phyloP scores from a whole-genome alignment of 2,888 invertebrate species.

The Neoascia interrupta region DNA sequence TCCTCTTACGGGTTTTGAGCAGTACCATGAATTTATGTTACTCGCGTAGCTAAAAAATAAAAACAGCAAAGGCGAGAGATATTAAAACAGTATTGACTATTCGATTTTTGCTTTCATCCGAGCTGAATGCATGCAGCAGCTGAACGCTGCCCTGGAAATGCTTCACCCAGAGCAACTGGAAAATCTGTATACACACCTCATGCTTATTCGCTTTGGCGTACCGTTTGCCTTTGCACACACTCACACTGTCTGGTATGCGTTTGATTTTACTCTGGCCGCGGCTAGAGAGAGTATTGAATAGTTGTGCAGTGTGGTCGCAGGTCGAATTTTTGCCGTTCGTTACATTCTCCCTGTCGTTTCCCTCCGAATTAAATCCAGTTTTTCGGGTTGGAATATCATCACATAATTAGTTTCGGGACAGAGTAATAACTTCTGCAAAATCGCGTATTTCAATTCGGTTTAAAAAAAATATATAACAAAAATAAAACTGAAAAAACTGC shows the following conservation, averaged over 20 bases:
- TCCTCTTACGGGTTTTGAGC: no score
- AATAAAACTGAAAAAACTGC: neutral
- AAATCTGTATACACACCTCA: neutral
- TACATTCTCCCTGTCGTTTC: slow-evolving; percentile 30
- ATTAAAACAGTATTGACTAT: no score
- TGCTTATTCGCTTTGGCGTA: neutral
- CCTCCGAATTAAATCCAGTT: slow-evolving; percentile 30
- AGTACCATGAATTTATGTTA: no score
- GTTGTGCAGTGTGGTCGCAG: slow-evolving; percentile 54
- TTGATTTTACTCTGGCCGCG: slow-evolving; percentile 4
- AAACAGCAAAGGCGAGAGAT: no score
- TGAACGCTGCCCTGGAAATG: neutral
- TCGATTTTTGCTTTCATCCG: no score
- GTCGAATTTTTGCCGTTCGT: slow-evolving; percentile 29
- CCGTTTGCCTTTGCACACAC: neutral
- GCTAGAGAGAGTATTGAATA: slow-evolving; percentile 50
- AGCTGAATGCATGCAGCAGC: neutral
- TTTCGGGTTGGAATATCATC: slow-evolving; percentile 31
- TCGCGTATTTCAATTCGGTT: no score
- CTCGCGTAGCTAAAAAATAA: no score
- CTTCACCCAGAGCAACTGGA: neutral
- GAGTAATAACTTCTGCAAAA: neutral
- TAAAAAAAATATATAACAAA: neutral
- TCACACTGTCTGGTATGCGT: slow-evolving; percentile 9
- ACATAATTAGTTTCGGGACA: slow-evolving; percentile 3